Conservation (phyloP, 1,140 invertebrate species). For the Leptinotarsa lineolata region DNA sequence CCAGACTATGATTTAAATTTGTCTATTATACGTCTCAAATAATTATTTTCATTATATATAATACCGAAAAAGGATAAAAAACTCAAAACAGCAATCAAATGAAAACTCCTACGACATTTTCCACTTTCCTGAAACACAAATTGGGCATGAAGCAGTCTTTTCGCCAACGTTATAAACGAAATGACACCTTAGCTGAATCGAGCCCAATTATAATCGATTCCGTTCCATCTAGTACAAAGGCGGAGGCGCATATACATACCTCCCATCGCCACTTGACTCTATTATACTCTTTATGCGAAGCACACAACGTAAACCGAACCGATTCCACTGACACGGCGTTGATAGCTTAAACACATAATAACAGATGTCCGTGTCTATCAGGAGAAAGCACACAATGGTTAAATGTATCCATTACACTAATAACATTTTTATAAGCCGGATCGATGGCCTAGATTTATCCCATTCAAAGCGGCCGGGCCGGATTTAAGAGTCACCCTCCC, state of each 20-base stretch:
- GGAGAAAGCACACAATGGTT: slow-evolving; percentile 26
- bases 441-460: slow-evolving; percentile 40
- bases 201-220: too few relatives aligned
- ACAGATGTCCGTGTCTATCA: slow-evolving; percentile 36
- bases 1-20: too few relatives aligned
- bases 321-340: slow-evolving; percentile 1
- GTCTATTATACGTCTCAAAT: too few relatives aligned
- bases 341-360: slow-evolving; percentile 41
- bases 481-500: neutral
- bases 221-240: neutral
- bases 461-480: slow-evolving; percentile 9
- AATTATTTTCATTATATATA: too few relatives aligned
- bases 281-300: neutral
- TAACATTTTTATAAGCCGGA: slow-evolving; percentile 41
- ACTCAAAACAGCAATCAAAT: too few relatives aligned
- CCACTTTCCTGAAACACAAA: too few relatives aligned
- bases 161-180: too few relatives aligned
- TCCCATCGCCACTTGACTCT: slow-evolving; percentile 26
- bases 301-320: neutral
- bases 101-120: too few relatives aligned
- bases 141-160: too few relatives aligned
- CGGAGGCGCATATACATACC: neutral
- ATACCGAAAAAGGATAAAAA: too few relatives aligned
- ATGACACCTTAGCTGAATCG: too few relatives aligned
- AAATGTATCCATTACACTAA: slow-evolving; percentile 41